phyloP scores from a whole-genome alignment of 2,113 vertebrate genomes.

The Smithornis capensis region DNA sequence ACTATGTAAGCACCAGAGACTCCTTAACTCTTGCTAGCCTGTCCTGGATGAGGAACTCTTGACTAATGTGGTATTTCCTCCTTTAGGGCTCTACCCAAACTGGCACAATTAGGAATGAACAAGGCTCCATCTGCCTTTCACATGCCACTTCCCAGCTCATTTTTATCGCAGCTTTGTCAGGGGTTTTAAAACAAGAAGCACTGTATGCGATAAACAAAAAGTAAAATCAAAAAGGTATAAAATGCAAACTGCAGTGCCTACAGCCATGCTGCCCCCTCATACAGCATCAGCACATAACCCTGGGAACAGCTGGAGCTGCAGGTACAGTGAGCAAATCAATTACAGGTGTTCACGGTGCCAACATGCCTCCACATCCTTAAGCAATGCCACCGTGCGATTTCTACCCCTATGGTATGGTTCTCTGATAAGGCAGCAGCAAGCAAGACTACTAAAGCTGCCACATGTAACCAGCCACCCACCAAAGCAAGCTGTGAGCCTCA shows the following conservation, averaged over 20 bases:
- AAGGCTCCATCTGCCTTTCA: neutral
- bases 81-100: neutral
- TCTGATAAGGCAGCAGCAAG: neutral
- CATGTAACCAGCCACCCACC: fast-evolving
- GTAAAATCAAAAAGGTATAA: neutral
- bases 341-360: neutral
- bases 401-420: fast-evolving
- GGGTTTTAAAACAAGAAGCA: neutral
- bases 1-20: neutral
- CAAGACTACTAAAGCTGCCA: neutral
- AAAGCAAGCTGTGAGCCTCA: neutral
- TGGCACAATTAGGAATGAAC: neutral
- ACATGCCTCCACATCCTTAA: neutral
- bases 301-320: neutral
- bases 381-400: fast-evolving
- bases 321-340: neutral
- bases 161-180: neutral
- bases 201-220: neutral
- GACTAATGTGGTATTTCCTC: neutral
- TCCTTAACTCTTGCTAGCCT: neutral
- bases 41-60: neutral
- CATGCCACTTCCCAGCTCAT: neutral
- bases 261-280: neutral
- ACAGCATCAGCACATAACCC: neutral
- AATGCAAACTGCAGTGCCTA: neutral